phyloP scores from a whole-genome alignment of 2,797 vertebrate genomes.

The Molossus molossus region DNA sequence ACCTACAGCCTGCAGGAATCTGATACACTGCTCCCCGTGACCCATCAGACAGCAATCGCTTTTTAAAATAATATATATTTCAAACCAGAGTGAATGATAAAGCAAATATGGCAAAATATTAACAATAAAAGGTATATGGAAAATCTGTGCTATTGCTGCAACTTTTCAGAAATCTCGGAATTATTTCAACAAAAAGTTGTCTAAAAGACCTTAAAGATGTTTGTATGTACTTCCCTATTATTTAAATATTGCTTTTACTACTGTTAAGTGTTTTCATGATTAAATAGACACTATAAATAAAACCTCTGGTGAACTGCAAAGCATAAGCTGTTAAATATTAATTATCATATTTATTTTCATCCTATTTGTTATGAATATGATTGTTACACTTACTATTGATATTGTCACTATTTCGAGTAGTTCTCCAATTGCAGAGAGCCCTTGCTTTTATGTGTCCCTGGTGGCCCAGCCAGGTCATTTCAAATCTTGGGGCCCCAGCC shows the following conservation, averaged over 20 bases:
- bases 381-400: not conserved
- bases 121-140: not conserved
- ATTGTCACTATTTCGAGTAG: not conserved
- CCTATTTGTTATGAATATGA: not conserved
- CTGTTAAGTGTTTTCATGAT: not conserved
- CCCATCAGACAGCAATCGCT: accelerated
- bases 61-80: not conserved
- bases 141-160: not conserved
- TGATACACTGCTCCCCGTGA: not conserved
- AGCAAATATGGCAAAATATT: not conserved
- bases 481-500: too few species aligned
- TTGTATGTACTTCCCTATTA: not conserved
- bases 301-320: not conserved
- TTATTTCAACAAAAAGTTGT: not conserved
- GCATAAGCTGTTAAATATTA: not conserved
- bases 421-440: not conserved
- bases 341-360: not conserved
- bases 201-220: not conserved
- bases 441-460: not conserved
- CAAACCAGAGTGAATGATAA: not conserved
- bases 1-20: not conserved
- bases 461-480: not conserved
- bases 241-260: not conserved
- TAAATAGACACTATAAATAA: not conserved
- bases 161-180: not conserved